These are phyloP conservation scores for Sebastes glaucus DNA, from an alignment of 2,797 vertebrate genomes.

Conservation along the genomic window DNA sequence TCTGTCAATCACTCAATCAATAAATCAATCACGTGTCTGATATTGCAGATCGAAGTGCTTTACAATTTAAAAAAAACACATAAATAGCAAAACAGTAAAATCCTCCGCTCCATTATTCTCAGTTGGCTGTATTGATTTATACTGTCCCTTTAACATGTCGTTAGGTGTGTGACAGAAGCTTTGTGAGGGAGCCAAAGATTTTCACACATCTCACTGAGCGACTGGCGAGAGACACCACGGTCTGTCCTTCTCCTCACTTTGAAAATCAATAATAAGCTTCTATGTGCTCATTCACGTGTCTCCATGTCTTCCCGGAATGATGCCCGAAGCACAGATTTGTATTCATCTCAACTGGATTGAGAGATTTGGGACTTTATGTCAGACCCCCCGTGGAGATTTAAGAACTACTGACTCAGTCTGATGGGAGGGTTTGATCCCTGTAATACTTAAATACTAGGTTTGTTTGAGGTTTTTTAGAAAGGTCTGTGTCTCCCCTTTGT, in stretches of 20 bases:
- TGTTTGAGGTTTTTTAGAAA: neutral
- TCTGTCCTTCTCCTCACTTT: constrained; percentile 65
- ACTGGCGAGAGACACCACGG: constrained; percentile 65
- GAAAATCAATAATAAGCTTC: constrained; percentile 78
- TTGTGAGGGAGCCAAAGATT: constrained; percentile 65
- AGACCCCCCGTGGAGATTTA: constrained; percentile 10
- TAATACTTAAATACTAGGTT: neutral
- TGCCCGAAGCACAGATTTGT: constrained; percentile 63
- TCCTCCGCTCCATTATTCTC: constrained; percentile 24
- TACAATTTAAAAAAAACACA: neutral
- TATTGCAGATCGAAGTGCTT: neutral
- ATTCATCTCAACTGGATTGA: constrained; percentile 42
- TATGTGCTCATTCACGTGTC: constrained; percentile 60
- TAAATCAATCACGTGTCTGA: neutral
- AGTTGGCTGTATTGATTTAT: constrained; percentile 57
- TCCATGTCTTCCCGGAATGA: constrained; percentile 49
- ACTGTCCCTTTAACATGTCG: constrained; percentile 48
- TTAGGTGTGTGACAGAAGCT: constrained; percentile 65
- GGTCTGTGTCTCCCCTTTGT: constrained; percentile 66
- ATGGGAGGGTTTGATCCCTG: constrained; percentile 2
- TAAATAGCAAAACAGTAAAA: neutral
- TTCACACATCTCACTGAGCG: constrained; percentile 74
- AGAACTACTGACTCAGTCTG: neutral
- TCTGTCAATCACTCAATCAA: neutral
- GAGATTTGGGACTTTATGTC: constrained; percentile 48